Conservation (phyloP, 2,888 invertebrate species). For the Xestia c-nigrum region DNA sequence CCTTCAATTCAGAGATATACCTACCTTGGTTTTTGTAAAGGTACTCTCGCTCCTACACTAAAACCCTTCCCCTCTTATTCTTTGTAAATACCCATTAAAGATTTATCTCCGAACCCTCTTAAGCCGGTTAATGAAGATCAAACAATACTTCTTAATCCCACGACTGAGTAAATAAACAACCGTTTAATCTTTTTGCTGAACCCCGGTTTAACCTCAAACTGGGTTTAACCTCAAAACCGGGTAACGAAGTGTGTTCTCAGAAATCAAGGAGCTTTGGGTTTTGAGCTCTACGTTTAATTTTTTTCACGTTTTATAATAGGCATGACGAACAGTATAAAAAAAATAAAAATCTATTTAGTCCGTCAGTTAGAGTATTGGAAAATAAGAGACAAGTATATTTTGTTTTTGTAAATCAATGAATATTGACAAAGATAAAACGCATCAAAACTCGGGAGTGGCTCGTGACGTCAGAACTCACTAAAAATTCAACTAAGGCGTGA, state of each 20-base stretch:
- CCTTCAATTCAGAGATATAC: neutral
- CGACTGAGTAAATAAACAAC: constrained; percentile 43
- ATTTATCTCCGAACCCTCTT: constrained; percentile 13
- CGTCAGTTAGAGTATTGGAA: too few relatives aligned
- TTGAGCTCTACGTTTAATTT: neutral
- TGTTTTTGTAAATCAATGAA: too few relatives aligned
- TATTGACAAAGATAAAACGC: too few relatives aligned
- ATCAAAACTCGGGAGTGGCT: too few relatives aligned
- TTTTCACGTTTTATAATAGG: neutral
- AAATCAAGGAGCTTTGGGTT: neutral
- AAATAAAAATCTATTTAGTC: too few relatives aligned
- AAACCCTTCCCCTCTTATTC: neutral
- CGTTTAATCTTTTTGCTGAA: constrained; percentile 29
- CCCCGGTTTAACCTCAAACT: constrained; percentile 31
- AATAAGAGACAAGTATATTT: too few relatives aligned
- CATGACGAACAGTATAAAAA: too few relatives aligned
- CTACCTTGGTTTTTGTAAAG: neutral
- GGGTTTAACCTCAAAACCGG: constrained; percentile 26
- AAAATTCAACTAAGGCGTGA: too few relatives aligned
- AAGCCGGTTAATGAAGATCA: constrained; percentile 52
- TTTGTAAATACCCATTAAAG: constrained; percentile 2
- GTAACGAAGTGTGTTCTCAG: constrained; percentile 4
- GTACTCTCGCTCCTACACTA: too few relatives aligned
- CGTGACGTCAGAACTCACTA: too few relatives aligned
- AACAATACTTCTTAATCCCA: constrained; percentile 38